Evolutionary conservation across 1,140 invertebrate genomes (phyloP), one percentile per base, ranked within the genome.

Genomic region (Schlechtendalia chinensis): DNA sequence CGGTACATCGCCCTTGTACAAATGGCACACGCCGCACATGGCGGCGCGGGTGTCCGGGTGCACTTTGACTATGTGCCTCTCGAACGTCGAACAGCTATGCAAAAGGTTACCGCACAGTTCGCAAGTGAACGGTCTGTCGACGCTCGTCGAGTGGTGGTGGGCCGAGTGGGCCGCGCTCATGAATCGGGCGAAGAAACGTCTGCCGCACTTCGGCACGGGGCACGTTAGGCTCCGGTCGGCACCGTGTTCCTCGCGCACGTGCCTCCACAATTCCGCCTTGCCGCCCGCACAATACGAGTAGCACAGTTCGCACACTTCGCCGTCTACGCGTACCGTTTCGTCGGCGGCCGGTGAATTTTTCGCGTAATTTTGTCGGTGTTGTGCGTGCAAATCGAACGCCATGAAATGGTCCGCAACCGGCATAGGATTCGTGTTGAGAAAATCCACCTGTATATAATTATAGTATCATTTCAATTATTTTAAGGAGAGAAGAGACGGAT

Each of bases 231-330:
- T 1, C 32, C 16, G 17, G 19, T 65, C 19, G 3, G 27, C 16
- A 10, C 63, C 63, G 32, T 65, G 63, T 17, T n/a, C 32, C 1
- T 32, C 29, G 19, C 63, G 63, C 0, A 24, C 32, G 63, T 65
- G 63, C 19, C 63, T 19, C 63, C 63, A 65, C 63, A 65, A 19
- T n/a, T 65, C 63, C 19, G 32, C 14, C 32, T 39, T 65, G 16
- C 27, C 59, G 19, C 4, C 63, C 3, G 32, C 63, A 19, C 32
- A 65, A 39, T 39, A 19, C 5, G 32, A 4, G 19, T 22, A 39
- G 19, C 63, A 65, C 32, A 8, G 11, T 39, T 65, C 63, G 32
- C 63, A 65, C 4, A 65, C 63, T 14, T 65, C 63, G 17, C 32
- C 63, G 53, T 19, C 53, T 6, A 39, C 0, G 16, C 3, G 59